A percentile compares a stretch with the other conserved stretches of the same genome.
Evolutionary conservation across 2,797 vertebrate genomes (phyloP).

Genomic region (Myotis myotis): DNA sequence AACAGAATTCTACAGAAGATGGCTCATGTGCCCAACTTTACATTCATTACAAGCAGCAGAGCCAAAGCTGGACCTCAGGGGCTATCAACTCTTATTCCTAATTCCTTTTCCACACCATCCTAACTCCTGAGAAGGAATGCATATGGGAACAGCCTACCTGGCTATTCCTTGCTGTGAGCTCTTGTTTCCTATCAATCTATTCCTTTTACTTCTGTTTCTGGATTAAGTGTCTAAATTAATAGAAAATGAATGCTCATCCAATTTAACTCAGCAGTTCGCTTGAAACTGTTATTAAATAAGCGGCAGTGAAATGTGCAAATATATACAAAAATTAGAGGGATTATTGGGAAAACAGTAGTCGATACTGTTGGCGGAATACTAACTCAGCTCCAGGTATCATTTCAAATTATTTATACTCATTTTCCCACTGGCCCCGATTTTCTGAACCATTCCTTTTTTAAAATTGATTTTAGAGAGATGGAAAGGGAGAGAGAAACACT

Average conservation of each 20-base stretch:
- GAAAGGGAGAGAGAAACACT: neutral
- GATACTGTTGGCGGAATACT: neutral
- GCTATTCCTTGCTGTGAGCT: neutral
- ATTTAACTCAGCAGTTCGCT: conserved; percentile 21
- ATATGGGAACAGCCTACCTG: neutral
- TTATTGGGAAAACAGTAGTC: neutral
- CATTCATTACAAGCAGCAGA: neutral
- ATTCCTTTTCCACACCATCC: neutral
- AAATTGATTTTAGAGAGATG: neutral
- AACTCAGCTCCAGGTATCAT: neutral
- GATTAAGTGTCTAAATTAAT: conserved; percentile 18
- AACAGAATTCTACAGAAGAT: neutral
- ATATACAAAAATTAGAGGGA: neutral
- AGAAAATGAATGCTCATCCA: conserved; percentile 26
- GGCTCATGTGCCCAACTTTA: neutral
- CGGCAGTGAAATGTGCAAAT: conserved; percentile 31
- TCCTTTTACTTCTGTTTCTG: conserved; percentile 27
- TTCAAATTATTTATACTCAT: conserved; percentile 3
- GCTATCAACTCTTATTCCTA: neutral
- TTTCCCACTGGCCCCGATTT: conserved; percentile 8
- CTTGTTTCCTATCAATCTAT: neutral
- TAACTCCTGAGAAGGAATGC: neutral
- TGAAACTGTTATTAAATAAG: conserved; percentile 36
- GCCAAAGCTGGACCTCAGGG: neutral
- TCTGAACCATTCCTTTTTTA: conserved; percentile 11